Conservation (phyloP, 2,888 invertebrate species). For the Ametastegia equiseti region DNA sequence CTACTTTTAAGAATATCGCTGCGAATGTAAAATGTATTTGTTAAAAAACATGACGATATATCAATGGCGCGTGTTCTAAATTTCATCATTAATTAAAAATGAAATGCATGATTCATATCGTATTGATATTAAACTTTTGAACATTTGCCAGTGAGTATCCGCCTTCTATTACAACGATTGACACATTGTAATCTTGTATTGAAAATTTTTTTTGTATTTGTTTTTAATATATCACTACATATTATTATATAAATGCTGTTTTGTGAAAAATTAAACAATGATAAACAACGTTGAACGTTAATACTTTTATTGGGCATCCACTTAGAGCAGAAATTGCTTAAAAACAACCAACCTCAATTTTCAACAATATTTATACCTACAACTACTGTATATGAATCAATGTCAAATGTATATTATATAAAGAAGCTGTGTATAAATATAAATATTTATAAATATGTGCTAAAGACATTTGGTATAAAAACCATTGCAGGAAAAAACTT, state of each 20-base stretch:
- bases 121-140: slow-evolving; percentile 8
- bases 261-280: slow-evolving; percentile 64
- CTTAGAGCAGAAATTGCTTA: slow-evolving; percentile 63
- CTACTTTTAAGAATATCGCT: slow-evolving; percentile 19
- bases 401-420: slow-evolving; percentile 65
- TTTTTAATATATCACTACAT: slow-evolving; percentile 30
- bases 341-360: slow-evolving; percentile 39
- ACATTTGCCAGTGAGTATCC: slow-evolving; percentile 36
- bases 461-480: slow-evolving; percentile 71
- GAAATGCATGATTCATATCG: slow-evolving; percentile 15
- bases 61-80: not conserved
- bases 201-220: slow-evolving; percentile 13
- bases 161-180: not conserved
- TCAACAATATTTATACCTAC: slow-evolving; percentile 65
- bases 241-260: slow-evolving; percentile 39
- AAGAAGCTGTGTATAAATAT: slow-evolving; percentile 66
- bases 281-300: slow-evolving; percentile 67
- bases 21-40: not conserved
- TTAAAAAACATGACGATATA: slow-evolving; percentile 4
- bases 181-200: slow-evolving; percentile 21
- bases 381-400: slow-evolving; percentile 58
- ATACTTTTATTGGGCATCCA: slow-evolving; percentile 66
- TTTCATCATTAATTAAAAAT: slow-evolving; percentile 22
- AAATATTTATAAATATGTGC: slow-evolving; percentile 65
- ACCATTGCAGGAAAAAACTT: slow-evolving; percentile 65